Evolutionary conservation across 2,888 invertebrate genomes (phyloP), one percentile per base, ranked within the genome.

Genomic region (Atrina japonica): DNA sequence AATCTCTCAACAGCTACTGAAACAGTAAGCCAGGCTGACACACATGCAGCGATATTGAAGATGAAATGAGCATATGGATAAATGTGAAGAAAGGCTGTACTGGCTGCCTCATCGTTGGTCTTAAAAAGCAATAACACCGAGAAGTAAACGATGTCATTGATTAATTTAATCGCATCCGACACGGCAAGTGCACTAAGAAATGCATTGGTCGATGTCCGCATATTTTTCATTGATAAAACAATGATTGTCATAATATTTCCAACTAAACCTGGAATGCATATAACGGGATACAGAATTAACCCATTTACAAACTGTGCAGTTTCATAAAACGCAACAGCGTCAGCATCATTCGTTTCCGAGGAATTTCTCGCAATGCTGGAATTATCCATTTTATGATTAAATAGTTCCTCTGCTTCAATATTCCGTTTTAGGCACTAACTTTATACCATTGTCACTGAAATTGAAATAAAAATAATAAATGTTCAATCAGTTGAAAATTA

Each of bases 31-130:
- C 88, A 89, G 3, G 87, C 81, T 0, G 88, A 84, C 18, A 87
- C 81, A 61, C 86, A 87, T 1, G 83, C 82, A 2, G 88, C 81
- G 76, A 85, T 82, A 66, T 86, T 87, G 68, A 88, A 88, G 6
- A 88, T 77, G 68, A 86, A 89, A 70, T 88, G 88, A 2, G 88
- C 88, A 63, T 84, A 86, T 0, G 88, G 88, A 69, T 89, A 89
- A 1, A 88, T 71, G 27, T 78, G 77, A 6, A 77, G 82, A 70
- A 78, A 86, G 49, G 78, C 76, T 30, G 67, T 73, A 29, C 84
- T 71, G 0, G 83, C 83, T 2, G 76, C 68, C 6, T 56, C 61
- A 1, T 78, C 75, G 52, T 83, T 66, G 29, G 71, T 81, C 6
- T 79, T 73, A 7, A 78, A 72, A 7, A 88, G 61, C 21, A 84